Evolutionary conservation across 1,140 invertebrate species (phyloP), one percentile per base, ranked within the genome.

Genomic region (Nasonia longicornis): DNA sequence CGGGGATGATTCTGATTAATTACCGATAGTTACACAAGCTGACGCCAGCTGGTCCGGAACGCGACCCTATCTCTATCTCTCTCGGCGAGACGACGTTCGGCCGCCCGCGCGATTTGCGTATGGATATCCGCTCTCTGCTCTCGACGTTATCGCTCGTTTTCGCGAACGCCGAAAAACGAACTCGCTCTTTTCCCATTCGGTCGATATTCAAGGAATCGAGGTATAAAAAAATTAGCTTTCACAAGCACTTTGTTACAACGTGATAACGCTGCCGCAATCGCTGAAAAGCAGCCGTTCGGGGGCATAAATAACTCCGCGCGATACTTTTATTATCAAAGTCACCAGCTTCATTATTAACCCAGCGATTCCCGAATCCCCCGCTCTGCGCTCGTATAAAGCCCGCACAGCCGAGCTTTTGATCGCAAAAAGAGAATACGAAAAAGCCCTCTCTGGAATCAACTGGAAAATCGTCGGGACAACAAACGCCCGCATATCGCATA

Each of bases 1-100:
- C 87, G 85, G 89, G 88, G 89, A 90, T 89, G 87, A 91, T 91
- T 90, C 90, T 91, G 89, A 91, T 91, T 91, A 91, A 91, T 91
- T 91, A 88, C 87, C 89, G 87, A 90, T 90, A 89, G 89, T 90
- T 90, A 87, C 88, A 88, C 89, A 90, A 90, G 89, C 90, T 89
- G 90, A 89, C 89, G 89, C 88, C 88, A 86, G 82, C 79, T 84
- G 84, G 48, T 52, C 48, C 48, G 85, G 45, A 31, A 20, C 67
- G 52, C 16, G 16, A 22, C n/a, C 31, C 26, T 22, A 70, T 52
- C 48, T 26, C 26, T 26, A 1, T 26, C 26, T 26, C 26, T 52
- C 48, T 14, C 12, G 70, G 29, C 22, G 16, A 58, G 35, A 45
- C 70, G 70, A 48, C 45, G 45, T 48, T 48, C 26, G 26, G 26